phyloP scores from a whole-genome alignment of 2,113 vertebrate species.

The Taxidea taxus region DNA sequence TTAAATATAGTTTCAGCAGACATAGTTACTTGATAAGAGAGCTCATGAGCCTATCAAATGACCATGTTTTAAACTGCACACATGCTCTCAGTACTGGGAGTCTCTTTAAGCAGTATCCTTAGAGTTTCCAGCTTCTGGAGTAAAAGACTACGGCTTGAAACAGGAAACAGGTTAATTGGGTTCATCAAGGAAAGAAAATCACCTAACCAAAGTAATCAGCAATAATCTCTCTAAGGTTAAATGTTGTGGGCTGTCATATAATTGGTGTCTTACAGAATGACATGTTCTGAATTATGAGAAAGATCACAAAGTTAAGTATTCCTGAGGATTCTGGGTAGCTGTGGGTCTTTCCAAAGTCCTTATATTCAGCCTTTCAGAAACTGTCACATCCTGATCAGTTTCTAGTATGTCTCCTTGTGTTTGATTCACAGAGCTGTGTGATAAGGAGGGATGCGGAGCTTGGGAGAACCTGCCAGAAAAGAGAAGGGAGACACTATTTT shows the following conservation, averaged over 20 bases:
- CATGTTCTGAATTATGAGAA: not conserved
- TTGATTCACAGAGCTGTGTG: slow-evolving; percentile 61
- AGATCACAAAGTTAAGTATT: not conserved
- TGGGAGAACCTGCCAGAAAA: slow-evolving; percentile 44
- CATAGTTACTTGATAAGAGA: not conserved
- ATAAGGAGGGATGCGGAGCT: slow-evolving; percentile 55
- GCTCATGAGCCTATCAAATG: not conserved
- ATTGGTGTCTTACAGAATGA: not conserved
- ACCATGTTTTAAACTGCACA: not conserved
- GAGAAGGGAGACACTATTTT: not conserved
- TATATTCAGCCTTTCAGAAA: slow-evolving; percentile 40
- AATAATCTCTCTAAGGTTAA: not conserved
- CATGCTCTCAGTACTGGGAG: accelerated
- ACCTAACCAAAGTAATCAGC: not conserved
- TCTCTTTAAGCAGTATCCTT: not conserved
- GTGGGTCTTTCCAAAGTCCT: not conserved
- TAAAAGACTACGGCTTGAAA: not conserved
- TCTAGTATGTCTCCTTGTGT: slow-evolving; percentile 45
- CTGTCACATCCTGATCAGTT: slow-evolving; percentile 57
- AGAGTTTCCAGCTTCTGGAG: not conserved
- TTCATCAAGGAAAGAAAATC: not conserved
- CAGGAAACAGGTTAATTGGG: not conserved
- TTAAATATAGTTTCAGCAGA: not conserved
- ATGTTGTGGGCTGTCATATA: not conserved
- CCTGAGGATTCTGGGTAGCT: not conserved